These are phyloP conservation scores for Mus musculus DNA, from an alignment of 2,113 vertebrate genomes.

Conservation along the genomic window GRCm39 chr9:4563001-4563500, in stretches of 20 bases:
- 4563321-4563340: constrained; percentile 2
- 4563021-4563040: too few relatives aligned
- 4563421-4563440: background rate
- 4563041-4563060: too few relatives aligned
- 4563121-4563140: too few relatives aligned
- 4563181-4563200: too few relatives aligned
- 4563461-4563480: background rate
- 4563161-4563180: too few relatives aligned
- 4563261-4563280: background rate
- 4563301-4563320: background rate
- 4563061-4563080: too few relatives aligned
- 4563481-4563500: background rate
- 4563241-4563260: background rate
- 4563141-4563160: too few relatives aligned
- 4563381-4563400: background rate
- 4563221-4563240: background rate
- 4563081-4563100: too few relatives aligned
- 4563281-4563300: background rate
- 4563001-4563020: too few relatives aligned
- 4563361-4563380: constrained; percentile 26
- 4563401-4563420: background rate
- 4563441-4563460: background rate
- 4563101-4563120: too few relatives aligned
- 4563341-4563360: constrained; percentile 13
- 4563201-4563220: too few relatives aligned